Percentiles rank a stretch among this genome's conserved stretches.
Conservation (phyloP, 2,888 invertebrate genomes). For the Agonopterix heracliana region DNA sequence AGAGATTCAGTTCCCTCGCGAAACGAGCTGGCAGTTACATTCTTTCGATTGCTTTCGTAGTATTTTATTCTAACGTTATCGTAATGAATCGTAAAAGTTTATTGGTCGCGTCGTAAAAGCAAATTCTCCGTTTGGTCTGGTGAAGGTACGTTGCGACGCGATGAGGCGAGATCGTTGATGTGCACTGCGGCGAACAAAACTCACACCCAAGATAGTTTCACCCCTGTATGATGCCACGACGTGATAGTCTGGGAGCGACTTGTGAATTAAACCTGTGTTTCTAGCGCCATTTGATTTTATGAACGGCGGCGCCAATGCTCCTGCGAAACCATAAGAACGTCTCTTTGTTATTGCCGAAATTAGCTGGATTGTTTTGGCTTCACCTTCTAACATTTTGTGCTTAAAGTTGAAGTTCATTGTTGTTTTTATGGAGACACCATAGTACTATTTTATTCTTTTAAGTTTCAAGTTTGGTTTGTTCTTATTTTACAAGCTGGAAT, state of each 20-base stretch:
- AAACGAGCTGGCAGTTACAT: conserved; percentile 34
- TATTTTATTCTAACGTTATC: conserved; percentile 59
- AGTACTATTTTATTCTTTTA: too few species aligned
- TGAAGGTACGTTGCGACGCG: conserved; percentile 22
- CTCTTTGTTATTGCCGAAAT: conserved; percentile 12
- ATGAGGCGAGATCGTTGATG: conserved; percentile 32
- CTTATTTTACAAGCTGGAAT: too few species aligned
- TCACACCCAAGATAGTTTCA: conserved; percentile 4
- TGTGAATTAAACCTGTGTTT: conserved; percentile 15
- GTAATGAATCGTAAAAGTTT: conserved; percentile 64
- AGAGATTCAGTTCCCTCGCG: conserved; percentile 20
- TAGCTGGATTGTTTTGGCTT: conserved; percentile 10
- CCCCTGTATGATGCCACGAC: too few species aligned
- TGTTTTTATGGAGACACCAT: not conserved
- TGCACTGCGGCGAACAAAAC: conserved; percentile 24
- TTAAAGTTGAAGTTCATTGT: not conserved
- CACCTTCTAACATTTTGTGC: conserved; percentile 5
- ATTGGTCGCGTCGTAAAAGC: conserved; percentile 51
- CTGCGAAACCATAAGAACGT: conserved; percentile 9
- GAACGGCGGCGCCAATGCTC: conserved; percentile 15
- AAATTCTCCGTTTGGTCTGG: conserved; percentile 42
- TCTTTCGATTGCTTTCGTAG: conserved; percentile 45
- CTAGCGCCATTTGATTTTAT: conserved; percentile 23
- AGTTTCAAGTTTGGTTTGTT: too few species aligned
- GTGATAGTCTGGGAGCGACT: not conserved